Evolutionary conservation across 2,797 vertebrate species (phyloP).

Genomic region (Trichosurus vulpecula): DNA sequence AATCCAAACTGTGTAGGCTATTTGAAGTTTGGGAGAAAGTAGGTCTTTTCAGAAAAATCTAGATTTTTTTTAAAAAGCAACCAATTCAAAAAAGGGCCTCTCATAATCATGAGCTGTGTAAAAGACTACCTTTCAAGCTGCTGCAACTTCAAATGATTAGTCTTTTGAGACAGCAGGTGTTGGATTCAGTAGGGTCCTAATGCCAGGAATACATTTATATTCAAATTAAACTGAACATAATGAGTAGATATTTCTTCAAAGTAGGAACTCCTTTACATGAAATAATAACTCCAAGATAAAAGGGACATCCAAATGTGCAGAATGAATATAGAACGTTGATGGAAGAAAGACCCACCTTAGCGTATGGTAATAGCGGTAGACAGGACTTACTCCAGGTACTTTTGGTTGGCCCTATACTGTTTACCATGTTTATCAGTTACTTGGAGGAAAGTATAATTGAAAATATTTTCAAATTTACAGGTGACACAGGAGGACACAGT

Average conservation of each 20-base stretch:
- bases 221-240: conserved; percentile 49
- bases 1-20: neutral
- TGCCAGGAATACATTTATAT: conserved; percentile 64
- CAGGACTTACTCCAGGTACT: conserved; percentile 4
- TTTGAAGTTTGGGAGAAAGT: conserved; percentile 2
- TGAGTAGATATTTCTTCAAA: conserved; percentile 62
- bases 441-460: neutral
- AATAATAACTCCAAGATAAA: conserved; percentile 47
- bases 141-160: conserved; percentile 32
- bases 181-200: conserved; percentile 56
- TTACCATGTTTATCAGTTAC: neutral
- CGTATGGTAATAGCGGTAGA: conserved; percentile 28
- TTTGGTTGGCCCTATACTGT: neutral
- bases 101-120: conserved; percentile 30
- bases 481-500: neutral
- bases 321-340: conserved; percentile 60
- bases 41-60: conserved; percentile 11
- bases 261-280: conserved; percentile 54
- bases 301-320: conserved; percentile 20
- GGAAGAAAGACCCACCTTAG: conserved; percentile 56
- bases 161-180: conserved; percentile 54
- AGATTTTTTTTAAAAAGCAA: conserved; percentile 9
- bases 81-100: conserved; percentile 22
- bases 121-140: conserved; percentile 14
- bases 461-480: neutral